phyloP scores from a whole-genome alignment of 1,140 invertebrate genomes.

The Macrotrachela quadricornifera region DNA sequence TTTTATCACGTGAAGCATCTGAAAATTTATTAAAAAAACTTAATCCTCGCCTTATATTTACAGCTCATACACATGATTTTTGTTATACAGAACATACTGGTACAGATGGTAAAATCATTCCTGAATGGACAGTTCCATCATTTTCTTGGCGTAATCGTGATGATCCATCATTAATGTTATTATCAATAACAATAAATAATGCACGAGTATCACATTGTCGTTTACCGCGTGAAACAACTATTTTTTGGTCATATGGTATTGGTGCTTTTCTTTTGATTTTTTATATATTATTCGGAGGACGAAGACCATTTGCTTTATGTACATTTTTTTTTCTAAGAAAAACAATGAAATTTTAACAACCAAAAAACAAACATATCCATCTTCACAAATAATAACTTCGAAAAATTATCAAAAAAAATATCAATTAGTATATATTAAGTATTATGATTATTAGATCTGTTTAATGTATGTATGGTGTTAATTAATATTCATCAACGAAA shows the following conservation, averaged over 20 bases:
- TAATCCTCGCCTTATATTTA: constrained; percentile 56
- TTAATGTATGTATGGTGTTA: too few species aligned
- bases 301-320: too few species aligned
- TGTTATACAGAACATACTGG: constrained; percentile 16
- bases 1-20: background rate
- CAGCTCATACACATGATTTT: constrained; percentile 68
- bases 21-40: constrained; percentile 37
- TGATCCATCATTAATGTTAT: constrained; percentile 68
- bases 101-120: background rate
- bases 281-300: too few species aligned
- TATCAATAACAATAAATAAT: constrained; percentile 44
- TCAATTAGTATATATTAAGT: too few species aligned
- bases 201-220: constrained; percentile 45
- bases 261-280: too few species aligned
- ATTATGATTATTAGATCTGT: too few species aligned
- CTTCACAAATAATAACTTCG: too few species aligned
- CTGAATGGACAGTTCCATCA: constrained; percentile 54
- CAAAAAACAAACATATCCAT: too few species aligned
- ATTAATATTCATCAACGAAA: too few species aligned
- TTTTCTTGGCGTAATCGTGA: constrained; percentile 85
- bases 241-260: constrained; percentile 13
- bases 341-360: too few species aligned
- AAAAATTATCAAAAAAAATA: too few species aligned
- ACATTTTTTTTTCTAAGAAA: too few species aligned
- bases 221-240: constrained; percentile 46